These are phyloP conservation scores for Sphenopsis melanotis DNA, from an alignment of 2,797 vertebrate species.

Conservation along the genomic window DNA sequence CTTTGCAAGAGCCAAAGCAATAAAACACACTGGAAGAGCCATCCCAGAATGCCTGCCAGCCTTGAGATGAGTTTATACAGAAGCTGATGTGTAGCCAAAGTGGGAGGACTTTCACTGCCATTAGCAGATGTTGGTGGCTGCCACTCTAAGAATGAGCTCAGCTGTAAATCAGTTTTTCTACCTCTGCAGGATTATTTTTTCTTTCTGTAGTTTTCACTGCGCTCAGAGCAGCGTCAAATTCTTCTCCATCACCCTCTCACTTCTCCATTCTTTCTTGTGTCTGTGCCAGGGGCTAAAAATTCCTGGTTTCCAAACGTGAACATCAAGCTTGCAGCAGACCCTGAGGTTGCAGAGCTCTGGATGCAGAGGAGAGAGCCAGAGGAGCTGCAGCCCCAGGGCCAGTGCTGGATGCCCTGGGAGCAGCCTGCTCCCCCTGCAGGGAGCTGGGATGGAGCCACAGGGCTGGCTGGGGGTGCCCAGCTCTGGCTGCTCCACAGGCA, in stretches of 20 bases:
- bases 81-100: background rate
- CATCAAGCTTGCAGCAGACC: background rate
- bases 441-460: rapidly evolving
- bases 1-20: background rate
- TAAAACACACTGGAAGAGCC: background rate
- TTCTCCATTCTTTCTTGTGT: background rate
- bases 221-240: background rate
- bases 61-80: background rate
- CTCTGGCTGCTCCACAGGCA: background rate
- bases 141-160: background rate
- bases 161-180: slow-evolving; percentile 28
- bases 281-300: background rate
- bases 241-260: background rate
- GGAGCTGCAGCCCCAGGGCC: background rate
- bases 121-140: slow-evolving; percentile 33
- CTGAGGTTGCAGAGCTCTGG: rapidly evolving
- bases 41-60: background rate
- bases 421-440: rapidly evolving
- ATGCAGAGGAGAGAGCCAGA: background rate
- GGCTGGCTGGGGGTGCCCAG: rapidly evolving
- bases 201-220: background rate
- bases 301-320: background rate
- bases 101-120: background rate
- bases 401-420: rapidly evolving
- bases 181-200: background rate